A percentile compares a stretch with the other conserved stretches of the same genome.
These are phyloP conservation scores for Drosophila subpulchrella DNA, from an alignment of 1,140 invertebrate genomes.

Conservation along the genomic window DNA sequence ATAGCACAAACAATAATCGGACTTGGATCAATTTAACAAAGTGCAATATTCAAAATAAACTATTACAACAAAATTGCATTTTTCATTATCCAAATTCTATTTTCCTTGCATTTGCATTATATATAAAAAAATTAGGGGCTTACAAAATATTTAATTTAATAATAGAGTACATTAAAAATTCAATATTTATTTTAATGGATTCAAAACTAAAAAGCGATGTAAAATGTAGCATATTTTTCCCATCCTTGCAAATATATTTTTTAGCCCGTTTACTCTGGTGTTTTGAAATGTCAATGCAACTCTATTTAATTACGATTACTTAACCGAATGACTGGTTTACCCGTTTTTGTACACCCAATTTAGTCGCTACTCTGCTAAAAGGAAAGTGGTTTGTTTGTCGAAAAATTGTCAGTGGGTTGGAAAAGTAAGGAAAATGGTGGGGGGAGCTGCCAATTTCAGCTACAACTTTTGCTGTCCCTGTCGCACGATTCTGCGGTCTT, in stretches of 20 bases:
- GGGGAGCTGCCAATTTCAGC: slow-evolving; percentile 19
- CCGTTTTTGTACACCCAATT: not conserved
- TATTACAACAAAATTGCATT: too few relatives aligned
- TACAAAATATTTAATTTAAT: too few relatives aligned
- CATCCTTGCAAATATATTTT: too few relatives aligned
- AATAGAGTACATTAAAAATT: too few relatives aligned
- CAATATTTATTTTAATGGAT: too few relatives aligned
- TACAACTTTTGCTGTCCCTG: slow-evolving; percentile 5
- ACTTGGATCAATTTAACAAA: not conserved
- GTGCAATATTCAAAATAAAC: not conserved
- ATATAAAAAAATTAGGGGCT: too few relatives aligned
- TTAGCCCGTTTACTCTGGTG: not conserved
- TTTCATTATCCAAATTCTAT: too few relatives aligned
- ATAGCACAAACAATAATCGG: not conserved
- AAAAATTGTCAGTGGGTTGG: not conserved
- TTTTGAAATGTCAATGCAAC: slow-evolving; percentile 1
- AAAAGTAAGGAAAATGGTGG: not conserved
- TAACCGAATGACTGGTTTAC: slow-evolving; percentile 5
- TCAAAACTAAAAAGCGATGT: too few relatives aligned
- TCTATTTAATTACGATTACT: slow-evolving; percentile 16
- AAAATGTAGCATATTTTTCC: too few relatives aligned
- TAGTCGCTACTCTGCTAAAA: not conserved
- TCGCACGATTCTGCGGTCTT: slow-evolving; percentile 11
- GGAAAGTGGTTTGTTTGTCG: slow-evolving; percentile 16
- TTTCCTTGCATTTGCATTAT: too few relatives aligned